Base-by-base conservation (phyloP, 23 tunicate species). In the Trididemnum nubilum region DNA sequence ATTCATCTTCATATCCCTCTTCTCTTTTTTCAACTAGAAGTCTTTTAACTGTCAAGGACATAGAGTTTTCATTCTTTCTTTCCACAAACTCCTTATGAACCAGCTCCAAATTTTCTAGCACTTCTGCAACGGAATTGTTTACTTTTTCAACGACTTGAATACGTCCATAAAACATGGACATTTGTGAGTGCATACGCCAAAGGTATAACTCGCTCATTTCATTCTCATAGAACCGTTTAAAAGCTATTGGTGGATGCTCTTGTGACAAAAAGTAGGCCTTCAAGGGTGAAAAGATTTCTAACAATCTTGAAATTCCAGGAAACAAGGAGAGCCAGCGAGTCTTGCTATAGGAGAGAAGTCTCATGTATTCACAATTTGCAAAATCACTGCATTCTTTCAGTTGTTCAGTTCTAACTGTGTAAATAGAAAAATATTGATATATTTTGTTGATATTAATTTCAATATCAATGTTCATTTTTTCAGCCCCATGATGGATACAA, bases 251-350 rank as follows among this genome's bases (percentile, higher is more conserved):
- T 32, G 76, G 76, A 23, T 32, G 76, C 44, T 70, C 76, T 70
- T 70, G 76, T 33, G 76, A 32, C 76, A 70, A 70, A 29, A 70
- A 70, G 38, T n/a, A 70, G 39, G 76, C 4, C 32, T 35, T 70
- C 32, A 70, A 19, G 12, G 76, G 71, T 33, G 32, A 70, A 70
- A 70, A 27, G 38, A 70, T 29, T 70, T 70, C 39, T 70, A 70
- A 28, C 38, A 70, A 70, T 70, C 22, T 70, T 70, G 76, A 28
- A 38, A 70, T 70, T 70, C 76, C 76, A 70, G 76, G 76, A 70
- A 70, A 32, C 32, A 70, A 70, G 44, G 82, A 77, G 61, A 77
- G 82, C 82, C 82, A 77, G 60, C 69, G 60, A 51, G 82, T 74
- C 61, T 38, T 40, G 80, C 76, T 70, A 70, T 70, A 38, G 32